phyloP scores from a whole-genome alignment of 92 coral and sea anemone species.

The Zoanthus sansibaricus region DNA sequence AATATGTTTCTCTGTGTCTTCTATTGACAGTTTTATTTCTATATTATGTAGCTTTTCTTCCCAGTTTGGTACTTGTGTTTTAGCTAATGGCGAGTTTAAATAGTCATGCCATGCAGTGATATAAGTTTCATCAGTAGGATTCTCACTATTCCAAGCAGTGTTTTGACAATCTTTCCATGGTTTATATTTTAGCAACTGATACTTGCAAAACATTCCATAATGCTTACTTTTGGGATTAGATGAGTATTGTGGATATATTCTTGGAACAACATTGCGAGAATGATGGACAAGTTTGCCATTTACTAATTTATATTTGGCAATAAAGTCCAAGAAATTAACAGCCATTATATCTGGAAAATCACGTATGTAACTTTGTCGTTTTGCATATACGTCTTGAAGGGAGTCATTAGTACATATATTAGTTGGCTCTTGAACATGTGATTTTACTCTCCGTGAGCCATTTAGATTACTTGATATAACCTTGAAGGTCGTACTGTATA shows the following conservation, averaged over 20 bases:
- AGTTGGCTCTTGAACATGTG: slow-evolving; percentile 11
- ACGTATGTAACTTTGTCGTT: slow-evolving; percentile 12
- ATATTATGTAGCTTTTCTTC: slow-evolving; percentile 56
- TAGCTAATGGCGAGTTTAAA: slow-evolving; percentile 67
- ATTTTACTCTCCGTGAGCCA: slow-evolving; percentile 48
- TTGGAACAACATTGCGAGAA: slow-evolving; percentile 41
- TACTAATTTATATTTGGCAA: slow-evolving; percentile 18
- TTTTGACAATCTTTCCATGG: slow-evolving; percentile 40
- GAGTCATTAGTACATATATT: slow-evolving; percentile 40
- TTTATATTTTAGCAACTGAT: slow-evolving; percentile 16
- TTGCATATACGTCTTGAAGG: slow-evolving; percentile 45
- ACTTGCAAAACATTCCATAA: slow-evolving; percentile 14
- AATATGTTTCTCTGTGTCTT: slow-evolving; percentile 10
- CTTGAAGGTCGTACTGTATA: slow-evolving; percentile 32
- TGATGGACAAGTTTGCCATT: slow-evolving; percentile 41
- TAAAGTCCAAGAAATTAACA: slow-evolving; percentile 30
- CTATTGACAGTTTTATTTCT: slow-evolving; percentile 7
- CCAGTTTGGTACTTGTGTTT: slow-evolving; percentile 67
- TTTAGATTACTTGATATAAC: slow-evolving; percentile 19
- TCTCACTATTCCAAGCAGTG: slow-evolving; percentile 55
- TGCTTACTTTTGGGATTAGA: slow-evolving; percentile 27
- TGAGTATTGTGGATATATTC: slow-evolving; percentile 42
- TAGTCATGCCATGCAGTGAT: slow-evolving; percentile 66
- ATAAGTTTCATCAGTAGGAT: slow-evolving; percentile 46
- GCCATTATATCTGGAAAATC: slow-evolving; percentile 35